phyloP scores from a whole-genome alignment of 1,140 invertebrate species.

The Phthorimaea operculella region DNA sequence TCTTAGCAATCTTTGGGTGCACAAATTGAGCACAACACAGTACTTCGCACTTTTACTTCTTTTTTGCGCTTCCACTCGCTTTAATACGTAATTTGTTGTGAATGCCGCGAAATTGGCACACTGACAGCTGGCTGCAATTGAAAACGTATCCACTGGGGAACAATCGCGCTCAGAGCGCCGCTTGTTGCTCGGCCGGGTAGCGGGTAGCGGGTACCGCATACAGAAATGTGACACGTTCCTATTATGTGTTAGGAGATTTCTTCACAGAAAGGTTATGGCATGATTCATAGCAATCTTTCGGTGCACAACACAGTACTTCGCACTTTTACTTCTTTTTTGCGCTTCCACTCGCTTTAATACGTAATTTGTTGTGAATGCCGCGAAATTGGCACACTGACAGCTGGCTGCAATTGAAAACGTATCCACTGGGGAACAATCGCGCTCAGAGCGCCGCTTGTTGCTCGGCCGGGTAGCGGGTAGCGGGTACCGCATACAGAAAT shows the following conservation, averaged over 20 bases:
- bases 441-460: neutral
- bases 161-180: slow-evolving; percentile 10
- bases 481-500: too few species aligned
- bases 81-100: slow-evolving; percentile 65
- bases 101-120: slow-evolving; percentile 63
- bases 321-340: too few species aligned
- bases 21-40: too few species aligned
- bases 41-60: too few species aligned
- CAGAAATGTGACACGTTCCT: too few species aligned
- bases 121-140: slow-evolving; percentile 55
- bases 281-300: too few species aligned
- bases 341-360: slow-evolving; percentile 61
- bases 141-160: slow-evolving; percentile 44
- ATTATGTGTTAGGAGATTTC: too few species aligned
- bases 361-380: slow-evolving; percentile 65
- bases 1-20: too few species aligned
- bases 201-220: neutral
- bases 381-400: slow-evolving; percentile 62
- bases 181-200: too few species aligned
- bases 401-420: slow-evolving; percentile 55
- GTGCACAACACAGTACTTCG: too few species aligned
- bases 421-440: slow-evolving; percentile 30
- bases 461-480: neutral
- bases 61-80: slow-evolving; percentile 62
- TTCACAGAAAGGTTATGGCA: too few species aligned